Evolutionary conservation across 2,888 invertebrate species (phyloP).

Genomic region (Adineta ricciae): DNA sequence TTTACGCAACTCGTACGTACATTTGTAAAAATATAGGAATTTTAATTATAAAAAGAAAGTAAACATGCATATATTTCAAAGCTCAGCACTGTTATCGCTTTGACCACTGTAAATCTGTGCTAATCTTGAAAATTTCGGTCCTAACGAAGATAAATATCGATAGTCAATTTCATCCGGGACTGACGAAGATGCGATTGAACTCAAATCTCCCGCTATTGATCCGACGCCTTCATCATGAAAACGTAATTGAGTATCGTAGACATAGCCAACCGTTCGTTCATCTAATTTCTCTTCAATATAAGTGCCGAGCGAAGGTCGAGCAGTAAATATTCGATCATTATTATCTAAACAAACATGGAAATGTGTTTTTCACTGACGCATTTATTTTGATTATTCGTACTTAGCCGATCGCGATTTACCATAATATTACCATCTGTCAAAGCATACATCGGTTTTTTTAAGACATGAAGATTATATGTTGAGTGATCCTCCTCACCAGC

Average conservation of each 20-base stretch:
- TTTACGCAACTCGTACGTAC: not conserved
- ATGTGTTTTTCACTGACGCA: not conserved
- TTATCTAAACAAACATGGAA: not conserved
- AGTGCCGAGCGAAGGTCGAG: not conserved
- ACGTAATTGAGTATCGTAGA: conserved; percentile 28
- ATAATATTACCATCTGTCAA: not conserved
- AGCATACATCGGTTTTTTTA: conserved; percentile 30
- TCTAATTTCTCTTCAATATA: conserved; percentile 13
- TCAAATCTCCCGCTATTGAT: conserved; percentile 27
- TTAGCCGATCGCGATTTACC: not conserved
- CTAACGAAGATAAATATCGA: conserved; percentile 27
- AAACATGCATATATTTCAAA: not conserved
- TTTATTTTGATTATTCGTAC: not conserved
- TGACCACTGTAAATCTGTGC: conserved; percentile 23
- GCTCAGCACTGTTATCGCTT: not conserved
- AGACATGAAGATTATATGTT: conserved; percentile 23
- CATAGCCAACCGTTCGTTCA: not conserved
- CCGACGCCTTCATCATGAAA: conserved; percentile 33
- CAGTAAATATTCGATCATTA: not conserved
- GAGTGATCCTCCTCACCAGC: conserved; percentile 1
- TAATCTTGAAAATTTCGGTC: conserved; percentile 30
- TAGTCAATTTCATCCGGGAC: conserved; percentile 22
- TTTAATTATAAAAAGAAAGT: not conserved
- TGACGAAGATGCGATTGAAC: conserved; percentile 22
- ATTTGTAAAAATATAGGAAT: not conserved